phyloP scores from a whole-genome alignment of 2,113 vertebrate species.

The Martes martes region DNA sequence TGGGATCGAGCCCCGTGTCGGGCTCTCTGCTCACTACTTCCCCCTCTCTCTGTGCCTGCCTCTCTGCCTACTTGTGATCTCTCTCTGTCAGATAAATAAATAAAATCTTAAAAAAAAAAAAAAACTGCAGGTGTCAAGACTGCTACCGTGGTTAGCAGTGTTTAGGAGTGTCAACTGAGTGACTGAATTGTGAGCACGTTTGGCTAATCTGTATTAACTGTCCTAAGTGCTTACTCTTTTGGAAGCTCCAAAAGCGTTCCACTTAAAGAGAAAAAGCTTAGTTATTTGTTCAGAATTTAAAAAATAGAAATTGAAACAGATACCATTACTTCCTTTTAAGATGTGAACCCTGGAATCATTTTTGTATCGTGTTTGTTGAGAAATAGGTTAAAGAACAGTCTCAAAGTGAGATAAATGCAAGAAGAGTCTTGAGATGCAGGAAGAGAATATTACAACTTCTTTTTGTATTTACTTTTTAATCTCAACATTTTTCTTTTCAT shows the following conservation, averaged over 20 bases:
- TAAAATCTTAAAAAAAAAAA: no score
- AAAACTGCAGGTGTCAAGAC: background rate
- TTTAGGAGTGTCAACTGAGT: background rate
- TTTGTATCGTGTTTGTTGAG: background rate
- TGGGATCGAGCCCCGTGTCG: no score
- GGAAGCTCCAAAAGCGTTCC: background rate
- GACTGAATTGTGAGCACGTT: background rate
- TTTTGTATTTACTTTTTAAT: background rate
- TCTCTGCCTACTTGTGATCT: no score
- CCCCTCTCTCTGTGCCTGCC: no score
- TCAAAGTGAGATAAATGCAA: conserved; percentile 9
- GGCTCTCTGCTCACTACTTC: no score
- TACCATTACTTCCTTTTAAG: background rate
- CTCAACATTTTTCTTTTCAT: background rate
- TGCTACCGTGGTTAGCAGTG: background rate
- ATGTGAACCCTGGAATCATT: background rate
- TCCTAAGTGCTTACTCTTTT: background rate
- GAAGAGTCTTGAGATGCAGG: background rate
- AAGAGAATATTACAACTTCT: background rate
- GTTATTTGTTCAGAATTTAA: conserved; percentile 5
- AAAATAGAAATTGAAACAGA: background rate
- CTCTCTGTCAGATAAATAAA: no score
- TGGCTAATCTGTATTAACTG: background rate
- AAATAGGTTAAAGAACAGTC: background rate
- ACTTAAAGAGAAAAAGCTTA: background rate